Evolutionary conservation across 1,140 invertebrate genomes (phyloP).

Genomic region (Drosophila nigrodunni): DNA sequence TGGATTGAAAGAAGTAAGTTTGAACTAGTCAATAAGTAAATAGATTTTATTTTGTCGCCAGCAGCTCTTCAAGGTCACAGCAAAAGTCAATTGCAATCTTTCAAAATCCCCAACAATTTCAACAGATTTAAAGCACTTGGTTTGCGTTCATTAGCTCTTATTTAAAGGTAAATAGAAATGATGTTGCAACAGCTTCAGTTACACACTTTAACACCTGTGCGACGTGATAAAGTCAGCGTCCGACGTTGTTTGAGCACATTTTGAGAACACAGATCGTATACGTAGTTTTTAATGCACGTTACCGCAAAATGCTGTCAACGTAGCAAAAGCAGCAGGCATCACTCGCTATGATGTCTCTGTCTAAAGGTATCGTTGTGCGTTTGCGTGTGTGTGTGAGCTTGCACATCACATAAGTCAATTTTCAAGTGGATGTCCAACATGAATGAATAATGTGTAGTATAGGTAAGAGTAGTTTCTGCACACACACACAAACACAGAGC

Average conservation of each 20-base stretch:
- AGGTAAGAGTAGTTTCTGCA: constrained; percentile 19
- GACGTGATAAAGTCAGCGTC: constrained; percentile 26
- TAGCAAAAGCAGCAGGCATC: constrained; percentile 32
- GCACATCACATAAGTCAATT: constrained; percentile 64
- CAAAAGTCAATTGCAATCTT: too few species aligned
- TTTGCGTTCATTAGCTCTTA: too few species aligned
- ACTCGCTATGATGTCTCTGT: constrained; percentile 32
- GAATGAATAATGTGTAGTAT: constrained; percentile 65
- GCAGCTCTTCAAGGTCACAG: too few species aligned
- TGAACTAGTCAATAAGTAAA: too few species aligned
- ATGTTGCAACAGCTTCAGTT: not conserved
- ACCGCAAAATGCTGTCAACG: constrained; percentile 51
- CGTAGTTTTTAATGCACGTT: constrained; percentile 56
- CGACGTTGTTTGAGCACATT: constrained; percentile 36
- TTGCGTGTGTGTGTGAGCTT: constrained; percentile 7
- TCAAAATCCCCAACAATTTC: too few species aligned
- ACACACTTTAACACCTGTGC: constrained; percentile 26
- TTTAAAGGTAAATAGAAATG: not conserved
- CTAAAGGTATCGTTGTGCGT: constrained; percentile 1
- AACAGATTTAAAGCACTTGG: too few species aligned
- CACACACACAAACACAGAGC: constrained; percentile 1
- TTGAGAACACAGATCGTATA: constrained; percentile 39
- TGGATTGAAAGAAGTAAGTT: too few species aligned
- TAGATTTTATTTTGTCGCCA: too few species aligned
- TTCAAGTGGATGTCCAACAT: constrained; percentile 69